Conservation (phyloP, 1,140 invertebrate species). For the Drosophila virilis region DNA sequence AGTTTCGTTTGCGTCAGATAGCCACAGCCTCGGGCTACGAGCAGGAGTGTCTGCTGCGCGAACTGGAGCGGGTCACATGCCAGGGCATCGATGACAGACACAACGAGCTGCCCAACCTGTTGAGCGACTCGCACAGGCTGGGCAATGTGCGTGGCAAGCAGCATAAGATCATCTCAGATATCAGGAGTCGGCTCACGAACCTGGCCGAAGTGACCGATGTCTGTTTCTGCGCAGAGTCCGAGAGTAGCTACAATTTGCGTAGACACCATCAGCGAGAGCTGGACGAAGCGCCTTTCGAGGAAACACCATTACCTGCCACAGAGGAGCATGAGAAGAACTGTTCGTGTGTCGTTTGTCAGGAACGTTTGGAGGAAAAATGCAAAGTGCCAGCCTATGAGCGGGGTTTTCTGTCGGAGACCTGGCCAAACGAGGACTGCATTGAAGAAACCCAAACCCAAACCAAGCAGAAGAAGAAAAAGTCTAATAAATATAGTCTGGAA, state of each 20-base stretch:
- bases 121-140: slow-evolving; percentile 30
- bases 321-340: background rate
- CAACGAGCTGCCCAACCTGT: slow-evolving; percentile 32
- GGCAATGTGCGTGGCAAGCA: slow-evolving; percentile 50
- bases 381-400: background rate
- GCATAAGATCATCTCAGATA: slow-evolving; percentile 41
- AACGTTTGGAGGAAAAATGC: background rate
- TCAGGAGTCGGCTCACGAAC: slow-evolving; percentile 34
- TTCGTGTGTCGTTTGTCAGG: slow-evolving; percentile 15
- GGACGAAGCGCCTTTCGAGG: background rate
- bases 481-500: background rate
- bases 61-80: slow-evolving; percentile 47
- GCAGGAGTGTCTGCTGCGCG: slow-evolving; percentile 38
- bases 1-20: slow-evolving; percentile 69
- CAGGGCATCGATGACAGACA: slow-evolving; percentile 32
- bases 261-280: too few species aligned
- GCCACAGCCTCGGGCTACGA: slow-evolving; percentile 38
- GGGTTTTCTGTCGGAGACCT: slow-evolving; percentile 13
- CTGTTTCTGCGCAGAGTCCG: slow-evolving; percentile 26
- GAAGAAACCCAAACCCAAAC: background rate
- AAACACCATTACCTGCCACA: background rate
- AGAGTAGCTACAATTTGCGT: slow-evolving; percentile 3
- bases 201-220: slow-evolving; percentile 1
- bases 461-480: background rate
- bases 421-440: background rate